phyloP scores from a whole-genome alignment of 2,888 invertebrate species.

The Gastrophysa polygoni region DNA sequence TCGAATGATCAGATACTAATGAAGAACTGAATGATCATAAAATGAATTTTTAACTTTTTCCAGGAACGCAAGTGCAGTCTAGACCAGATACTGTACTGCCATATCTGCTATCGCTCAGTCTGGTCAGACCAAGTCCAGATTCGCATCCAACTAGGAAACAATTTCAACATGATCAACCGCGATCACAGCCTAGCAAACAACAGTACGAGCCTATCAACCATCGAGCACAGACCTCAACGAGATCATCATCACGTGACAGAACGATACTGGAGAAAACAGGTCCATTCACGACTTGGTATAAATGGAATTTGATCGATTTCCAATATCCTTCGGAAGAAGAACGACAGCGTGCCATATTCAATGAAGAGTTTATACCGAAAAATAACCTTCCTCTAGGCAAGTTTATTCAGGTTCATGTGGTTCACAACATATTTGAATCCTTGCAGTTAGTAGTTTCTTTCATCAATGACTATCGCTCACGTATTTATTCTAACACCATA shows the following conservation, averaged over 20 bases:
- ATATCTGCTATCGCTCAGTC: constrained; percentile 61
- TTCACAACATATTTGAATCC: too few relatives aligned
- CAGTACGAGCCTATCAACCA: neutral
- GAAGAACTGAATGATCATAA: too few relatives aligned
- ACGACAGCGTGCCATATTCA: constrained; percentile 65
- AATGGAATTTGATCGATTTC: constrained; percentile 78
- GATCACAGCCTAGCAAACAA: neutral
- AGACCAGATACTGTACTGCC: constrained; percentile 55
- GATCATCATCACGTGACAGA: neutral
- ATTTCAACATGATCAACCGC: neutral
- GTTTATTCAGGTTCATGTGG: too few relatives aligned
- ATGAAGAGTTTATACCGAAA: constrained; percentile 69
- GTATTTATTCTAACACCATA: too few relatives aligned
- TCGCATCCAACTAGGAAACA: neutral
- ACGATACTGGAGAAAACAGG: constrained; percentile 59
- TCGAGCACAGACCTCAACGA: too few relatives aligned
- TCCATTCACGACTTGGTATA: constrained; percentile 68
- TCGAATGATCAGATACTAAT: too few relatives aligned
- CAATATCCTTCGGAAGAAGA: constrained; percentile 67
- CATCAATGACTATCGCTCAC: too few relatives aligned
- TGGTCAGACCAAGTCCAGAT: constrained; percentile 26
- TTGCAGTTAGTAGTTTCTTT: too few relatives aligned
- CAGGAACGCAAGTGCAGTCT: neutral
- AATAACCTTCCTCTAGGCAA: constrained; percentile 69
- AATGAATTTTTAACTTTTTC: too few relatives aligned